Percentiles rank a stretch among this genome's conserved stretches.
phyloP scores from a whole-genome alignment of 2,888 invertebrate genomes.

The Dasysyrphus albostriatus region DNA sequence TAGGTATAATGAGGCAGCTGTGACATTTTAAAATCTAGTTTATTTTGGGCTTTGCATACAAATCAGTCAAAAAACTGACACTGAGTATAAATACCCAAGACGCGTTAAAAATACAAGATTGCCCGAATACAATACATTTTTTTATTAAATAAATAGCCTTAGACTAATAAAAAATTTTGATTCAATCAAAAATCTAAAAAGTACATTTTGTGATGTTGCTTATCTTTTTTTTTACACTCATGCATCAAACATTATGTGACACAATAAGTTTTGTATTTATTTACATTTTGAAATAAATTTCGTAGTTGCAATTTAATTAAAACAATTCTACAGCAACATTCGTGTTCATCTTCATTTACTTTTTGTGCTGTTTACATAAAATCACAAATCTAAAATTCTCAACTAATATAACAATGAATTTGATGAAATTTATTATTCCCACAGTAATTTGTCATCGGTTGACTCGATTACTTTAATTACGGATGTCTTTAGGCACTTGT shows the following conservation, averaged over 20 bases:
- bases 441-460: constrained; percentile 48
- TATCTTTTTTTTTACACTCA: background rate
- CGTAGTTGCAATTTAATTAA: background rate
- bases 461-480: constrained; percentile 42
- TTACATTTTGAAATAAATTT: too few species aligned
- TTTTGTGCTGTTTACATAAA: background rate
- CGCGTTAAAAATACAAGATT: background rate
- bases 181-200: background rate
- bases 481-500: constrained; percentile 32
- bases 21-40: too few species aligned
- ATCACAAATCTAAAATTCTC: constrained; percentile 1
- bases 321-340: background rate
- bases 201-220: background rate
- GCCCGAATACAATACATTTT: background rate
- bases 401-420: background rate
- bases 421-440: constrained; percentile 20
- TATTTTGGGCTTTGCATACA: background rate
- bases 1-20: too few species aligned
- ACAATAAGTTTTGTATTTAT: too few species aligned
- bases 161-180: too few species aligned
- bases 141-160: too few species aligned
- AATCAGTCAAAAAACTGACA: background rate
- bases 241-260: too few species aligned
- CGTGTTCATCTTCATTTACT: constrained; percentile 32
- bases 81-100: too few species aligned